phyloP scores from a whole-genome alignment of 2,113 vertebrate genomes.

The Labeo catla region DNA sequence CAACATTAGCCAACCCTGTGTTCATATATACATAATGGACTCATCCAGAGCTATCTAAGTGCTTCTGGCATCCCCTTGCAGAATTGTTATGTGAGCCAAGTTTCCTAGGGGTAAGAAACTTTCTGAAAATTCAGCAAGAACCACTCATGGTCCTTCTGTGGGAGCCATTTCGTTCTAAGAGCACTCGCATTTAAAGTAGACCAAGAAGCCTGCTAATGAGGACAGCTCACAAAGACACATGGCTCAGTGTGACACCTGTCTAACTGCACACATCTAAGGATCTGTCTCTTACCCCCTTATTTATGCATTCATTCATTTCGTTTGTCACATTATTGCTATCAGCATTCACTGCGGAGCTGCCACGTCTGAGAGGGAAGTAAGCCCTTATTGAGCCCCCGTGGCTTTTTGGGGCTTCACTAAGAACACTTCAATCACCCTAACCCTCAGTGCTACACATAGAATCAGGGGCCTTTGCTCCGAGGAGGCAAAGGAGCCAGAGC shows the following conservation, averaged over 20 bases:
- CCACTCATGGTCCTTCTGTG: constrained; percentile 29
- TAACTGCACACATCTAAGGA: constrained; percentile 45
- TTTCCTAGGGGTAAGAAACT: constrained; percentile 30
- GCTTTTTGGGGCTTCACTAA: constrained; percentile 26
- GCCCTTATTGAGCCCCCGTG: constrained; percentile 32
- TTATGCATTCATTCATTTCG: constrained; percentile 46
- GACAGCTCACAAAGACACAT: constrained; percentile 50
- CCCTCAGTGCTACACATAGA: not conserved
- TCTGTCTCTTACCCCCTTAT: constrained; percentile 22
- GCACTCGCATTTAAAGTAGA: constrained; percentile 59
- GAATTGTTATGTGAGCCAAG: constrained; percentile 17
- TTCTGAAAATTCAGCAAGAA: constrained; percentile 44
- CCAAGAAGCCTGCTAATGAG: constrained; percentile 64
- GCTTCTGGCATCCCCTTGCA: not conserved
- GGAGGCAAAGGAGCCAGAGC: not conserved
- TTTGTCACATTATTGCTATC: constrained; percentile 45
- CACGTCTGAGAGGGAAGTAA: constrained; percentile 29
- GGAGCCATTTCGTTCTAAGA: constrained; percentile 45
- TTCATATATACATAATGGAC: constrained; percentile 11
- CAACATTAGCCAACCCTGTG: constrained; percentile 2
- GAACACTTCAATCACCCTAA: constrained; percentile 29
- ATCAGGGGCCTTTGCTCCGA: not conserved
- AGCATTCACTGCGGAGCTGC: not conserved
- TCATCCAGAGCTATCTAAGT: not conserved
- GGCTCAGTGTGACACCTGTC: constrained; percentile 61